Evolutionary conservation across 1,140 invertebrate species (phyloP), one percentile per base, ranked within the genome.

Genomic region (Aporrectodea caliginosa): DNA sequence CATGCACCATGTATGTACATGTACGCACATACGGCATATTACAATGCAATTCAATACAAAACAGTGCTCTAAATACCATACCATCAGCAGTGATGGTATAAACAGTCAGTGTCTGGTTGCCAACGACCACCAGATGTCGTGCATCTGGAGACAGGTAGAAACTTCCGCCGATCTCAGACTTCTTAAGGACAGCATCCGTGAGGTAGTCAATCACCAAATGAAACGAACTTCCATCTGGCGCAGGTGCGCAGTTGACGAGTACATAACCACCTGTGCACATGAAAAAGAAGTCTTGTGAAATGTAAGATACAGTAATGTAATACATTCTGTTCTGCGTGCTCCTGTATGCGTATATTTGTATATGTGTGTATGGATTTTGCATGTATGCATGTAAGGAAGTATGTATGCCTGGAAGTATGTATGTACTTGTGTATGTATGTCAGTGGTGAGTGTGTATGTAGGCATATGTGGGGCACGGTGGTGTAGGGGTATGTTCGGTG

Each of bases 121-220:
- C 92, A 2, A 94, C 88, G 16, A 92, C 93, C 29, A 93, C 91
- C 22, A 93, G 88, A 82, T 92, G 90, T 73, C 92, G 88, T 29
- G 92, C 92, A 87, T 94, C 92, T 0, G 93, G 93, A 0, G 93
- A 92, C 1, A 93, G 90, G 77, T 90, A 90, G 0, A 93, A 93
- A 72, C 75, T 35, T n/a, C 93, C 93, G 73, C 90, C 86, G 22
- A 93, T 86, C 69, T 89, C 90, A 0, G 91, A 88, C 83, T 93
- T 92, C 73, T 92, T 89, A 0, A 94, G 86, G 1, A 94, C 92
- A 1, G 91, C 91, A 84, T 94, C 93, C 0, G 93, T 94, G 33
- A 94, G 85, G 84, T 93, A 93, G 87, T 94, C 93, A 74, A 94
- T 83, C 2, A 94, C 86, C 1, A 94, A 85, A 88, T 94, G 93